Evolutionary conservation across 2,113 vertebrate genomes (phyloP).

Genomic region (Cryptomyrus ogoouensis): DNA sequence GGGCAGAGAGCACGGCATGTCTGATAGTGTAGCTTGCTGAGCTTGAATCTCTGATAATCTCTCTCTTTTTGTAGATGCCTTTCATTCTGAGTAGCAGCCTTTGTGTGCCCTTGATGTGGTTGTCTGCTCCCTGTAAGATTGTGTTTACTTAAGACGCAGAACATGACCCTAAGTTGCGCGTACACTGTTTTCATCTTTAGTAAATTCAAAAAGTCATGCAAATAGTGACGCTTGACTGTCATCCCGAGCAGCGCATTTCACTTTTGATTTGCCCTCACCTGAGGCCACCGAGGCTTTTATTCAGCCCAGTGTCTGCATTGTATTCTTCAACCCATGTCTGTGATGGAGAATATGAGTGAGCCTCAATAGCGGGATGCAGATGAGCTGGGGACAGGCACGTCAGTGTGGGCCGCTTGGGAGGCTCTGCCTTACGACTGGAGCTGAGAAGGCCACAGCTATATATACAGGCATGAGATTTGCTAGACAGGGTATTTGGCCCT

Average conservation of each 20-base stretch:
- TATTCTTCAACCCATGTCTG: background rate
- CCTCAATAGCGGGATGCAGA: background rate
- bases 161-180: background rate
- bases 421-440: background rate
- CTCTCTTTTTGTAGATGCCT: constrained; percentile 47
- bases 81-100: constrained; percentile 40
- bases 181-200: background rate
- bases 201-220: background rate
- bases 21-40: constrained; percentile 32
- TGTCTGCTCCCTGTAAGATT: background rate
- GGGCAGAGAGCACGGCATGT: constrained; percentile 8
- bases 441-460: background rate
- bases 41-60: constrained; percentile 33
- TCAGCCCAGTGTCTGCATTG: background rate
- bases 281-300: background rate
- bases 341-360: background rate
- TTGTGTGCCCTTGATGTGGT: constrained; percentile 56
- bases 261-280: constrained; percentile 16
- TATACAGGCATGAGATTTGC: background rate
- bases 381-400: background rate
- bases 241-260: background rate
- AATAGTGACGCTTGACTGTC: background rate
- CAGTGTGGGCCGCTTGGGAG: background rate
- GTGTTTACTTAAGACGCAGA: constrained; percentile 9
- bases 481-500: background rate